Evolutionary conservation across 1,140 invertebrate genomes (phyloP).

Genomic region (Dinothrombium tinctorium): DNA sequence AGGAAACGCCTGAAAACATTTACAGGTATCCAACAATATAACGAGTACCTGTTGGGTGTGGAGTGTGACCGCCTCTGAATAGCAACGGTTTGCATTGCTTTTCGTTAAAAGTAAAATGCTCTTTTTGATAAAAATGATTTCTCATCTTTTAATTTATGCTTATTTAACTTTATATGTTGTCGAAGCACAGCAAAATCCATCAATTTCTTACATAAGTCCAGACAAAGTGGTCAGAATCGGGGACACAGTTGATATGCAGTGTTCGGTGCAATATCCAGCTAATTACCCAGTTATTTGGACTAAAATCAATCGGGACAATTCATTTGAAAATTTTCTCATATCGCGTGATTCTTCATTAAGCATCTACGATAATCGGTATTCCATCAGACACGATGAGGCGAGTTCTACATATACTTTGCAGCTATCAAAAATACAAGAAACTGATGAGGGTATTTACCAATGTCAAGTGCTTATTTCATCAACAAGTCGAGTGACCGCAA

Average conservation of each 20-base stretch:
- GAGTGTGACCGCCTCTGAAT: too few relatives aligned
- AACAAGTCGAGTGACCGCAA: slow-evolving; percentile 32
- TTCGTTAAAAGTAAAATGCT: too few relatives aligned
- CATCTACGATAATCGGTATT: slow-evolving; percentile 53
- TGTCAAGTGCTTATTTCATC: slow-evolving; percentile 60
- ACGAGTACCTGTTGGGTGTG: too few relatives aligned
- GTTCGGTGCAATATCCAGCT: slow-evolving; percentile 63
- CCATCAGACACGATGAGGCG: slow-evolving; percentile 47
- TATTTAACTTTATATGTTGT: too few relatives aligned
- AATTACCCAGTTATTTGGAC: slow-evolving; percentile 31
- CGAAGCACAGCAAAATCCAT: too few relatives aligned
- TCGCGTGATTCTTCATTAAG: slow-evolving; percentile 55
- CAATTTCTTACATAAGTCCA: slow-evolving; percentile 69
- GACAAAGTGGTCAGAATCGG: slow-evolving; percentile 77
- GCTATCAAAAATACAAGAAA: slow-evolving; percentile 79
- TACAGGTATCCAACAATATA: too few relatives aligned
- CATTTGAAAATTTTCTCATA: slow-evolving; percentile 21
- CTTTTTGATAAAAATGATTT: too few relatives aligned
- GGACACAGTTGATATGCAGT: slow-evolving; percentile 57
- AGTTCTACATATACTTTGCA: slow-evolving; percentile 55
- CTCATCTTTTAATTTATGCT: too few relatives aligned
- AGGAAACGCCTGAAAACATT: too few relatives aligned
- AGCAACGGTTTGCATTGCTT: too few relatives aligned
- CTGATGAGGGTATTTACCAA: slow-evolving; percentile 61
- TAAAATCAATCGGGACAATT: slow-evolving; percentile 12